Percentiles rank a stretch among this genome's conserved stretches.
These are phyloP conservation scores for Lycopodina hypogea DNA, from an alignment of 37 sponge, comb jelly and placozoan species.

Conservation along the genomic window DNA sequence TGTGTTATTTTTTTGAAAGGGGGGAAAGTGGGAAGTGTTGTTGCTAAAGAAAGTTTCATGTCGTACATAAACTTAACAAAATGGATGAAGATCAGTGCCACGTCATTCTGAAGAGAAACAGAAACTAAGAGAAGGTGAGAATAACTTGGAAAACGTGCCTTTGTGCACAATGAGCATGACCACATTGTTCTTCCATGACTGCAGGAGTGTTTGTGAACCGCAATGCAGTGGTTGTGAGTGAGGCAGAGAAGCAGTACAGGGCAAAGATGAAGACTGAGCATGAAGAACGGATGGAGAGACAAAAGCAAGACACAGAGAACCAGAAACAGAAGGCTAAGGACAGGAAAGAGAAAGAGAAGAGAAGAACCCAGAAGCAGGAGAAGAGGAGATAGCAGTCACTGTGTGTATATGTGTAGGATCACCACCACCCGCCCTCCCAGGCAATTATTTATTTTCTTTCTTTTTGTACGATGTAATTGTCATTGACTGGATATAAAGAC, in stretches of 20 bases:
- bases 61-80: too few relatives aligned
- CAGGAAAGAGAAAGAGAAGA: slow-evolving; percentile 67
- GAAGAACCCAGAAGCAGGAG: slow-evolving; percentile 70
- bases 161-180: neutral
- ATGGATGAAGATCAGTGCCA: neutral
- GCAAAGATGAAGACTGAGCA: slow-evolving; percentile 53
- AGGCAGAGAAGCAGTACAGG: slow-evolving; percentile 31
- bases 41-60: too few relatives aligned
- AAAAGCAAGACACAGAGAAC: slow-evolving; percentile 38
- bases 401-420: neutral
- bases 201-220: slow-evolving; percentile 43
- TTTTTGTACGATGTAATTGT: too few relatives aligned
- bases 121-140: neutral
- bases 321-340: slow-evolving; percentile 68
- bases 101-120: neutral
- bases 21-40: too few relatives aligned
- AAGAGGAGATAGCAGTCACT: slow-evolving; percentile 36
- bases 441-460: too few relatives aligned
- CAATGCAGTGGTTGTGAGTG: slow-evolving; percentile 19
- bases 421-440: too few relatives aligned
- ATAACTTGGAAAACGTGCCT: neutral
- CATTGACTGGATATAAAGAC: too few relatives aligned
- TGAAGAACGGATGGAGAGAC: slow-evolving; percentile 52
- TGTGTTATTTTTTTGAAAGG: too few relatives aligned
- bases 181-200: neutral